Evolutionary conservation across 2,888 invertebrate genomes (phyloP), one percentile per base, ranked within the genome.

Genomic region (Linyphia triangularis): DNA sequence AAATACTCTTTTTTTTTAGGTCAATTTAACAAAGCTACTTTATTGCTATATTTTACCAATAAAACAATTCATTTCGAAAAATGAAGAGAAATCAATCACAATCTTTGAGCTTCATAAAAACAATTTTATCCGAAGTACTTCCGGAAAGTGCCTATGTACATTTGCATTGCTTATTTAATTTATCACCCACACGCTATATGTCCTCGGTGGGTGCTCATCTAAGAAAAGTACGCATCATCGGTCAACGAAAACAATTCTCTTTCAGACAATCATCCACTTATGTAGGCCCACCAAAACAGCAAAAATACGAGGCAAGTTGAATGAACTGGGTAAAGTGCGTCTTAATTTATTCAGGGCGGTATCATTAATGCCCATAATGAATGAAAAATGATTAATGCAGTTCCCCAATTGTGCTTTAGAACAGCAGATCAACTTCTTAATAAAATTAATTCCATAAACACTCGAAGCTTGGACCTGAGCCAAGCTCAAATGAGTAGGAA

Each of bases 351-450:
- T 24, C 70, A 43, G n/a, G 16, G 70, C 28, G 33, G 43, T n/a
- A 51, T 33, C 57, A 61, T 61, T 77, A 63, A 33, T 24, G 24
- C 77, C 16, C 16, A 24, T 59, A 33, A 63, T 40, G 63, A 63
- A 61, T 33, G 33, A 24, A 26, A 63, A 40, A 61, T 77, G 77
- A 77, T 77, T 63, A 77, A 77, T 63, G 61, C 40, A 24, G 37
- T 77, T 77, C 63, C 63, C 61, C 37, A 77, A 30, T 77, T 33
- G 77, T 37, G n/a, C 63, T 63, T 77, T 77, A 77, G 61, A 77
- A 75, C 22, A 61, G 69, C 77, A 24, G 7, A 77, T 77, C 77
- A 77, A 77, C 77, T 77, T 63, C 61, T 77, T 40, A 59, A 61
- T 61, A 77, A 26, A 77, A 77, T 63, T 77, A 61, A 61, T 26